Evolutionary conservation across 2,113 vertebrate species (phyloP).

Genomic region (Alethe castanea): DNA sequence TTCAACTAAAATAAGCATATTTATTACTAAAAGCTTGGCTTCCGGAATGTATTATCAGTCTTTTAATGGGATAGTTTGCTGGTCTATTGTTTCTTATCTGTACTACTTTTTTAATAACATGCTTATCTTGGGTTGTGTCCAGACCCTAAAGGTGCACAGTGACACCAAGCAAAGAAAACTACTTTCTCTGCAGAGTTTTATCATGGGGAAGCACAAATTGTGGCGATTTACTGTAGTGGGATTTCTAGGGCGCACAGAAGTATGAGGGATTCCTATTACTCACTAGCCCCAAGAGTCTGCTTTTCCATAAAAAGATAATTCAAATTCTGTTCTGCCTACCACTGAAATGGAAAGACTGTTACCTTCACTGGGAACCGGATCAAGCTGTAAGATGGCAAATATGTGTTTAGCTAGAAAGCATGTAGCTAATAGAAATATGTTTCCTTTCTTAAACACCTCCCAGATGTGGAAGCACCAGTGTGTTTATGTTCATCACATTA

Average conservation of each 20-base stretch:
- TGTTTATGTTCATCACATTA: background rate
- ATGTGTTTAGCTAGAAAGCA: background rate
- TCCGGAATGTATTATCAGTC: background rate
- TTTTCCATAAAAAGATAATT: background rate
- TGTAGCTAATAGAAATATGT: background rate
- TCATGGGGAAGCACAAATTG: background rate
- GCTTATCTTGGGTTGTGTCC: background rate
- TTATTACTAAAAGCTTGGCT: slow-evolving; percentile 1
- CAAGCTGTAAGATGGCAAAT: background rate
- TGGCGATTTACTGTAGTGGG: background rate
- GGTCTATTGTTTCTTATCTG: background rate
- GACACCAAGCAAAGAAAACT: background rate
- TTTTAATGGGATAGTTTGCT: slow-evolving; percentile 26
- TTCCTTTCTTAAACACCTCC: background rate
- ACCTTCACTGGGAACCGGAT: background rate
- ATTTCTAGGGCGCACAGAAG: background rate
- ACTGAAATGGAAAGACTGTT: background rate
- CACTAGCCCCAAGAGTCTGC: background rate
- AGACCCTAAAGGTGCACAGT: background rate
- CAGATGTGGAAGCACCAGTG: rapidly evolving
- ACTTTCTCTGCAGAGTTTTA: background rate
- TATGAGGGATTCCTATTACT: background rate
- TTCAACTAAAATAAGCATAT: slow-evolving; percentile 29
- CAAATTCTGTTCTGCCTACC: background rate
- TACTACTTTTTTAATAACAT: background rate